Base-by-base conservation (phyloP, 2,888 invertebrate species). In the Eudasyphora cyanicolor region DNA sequence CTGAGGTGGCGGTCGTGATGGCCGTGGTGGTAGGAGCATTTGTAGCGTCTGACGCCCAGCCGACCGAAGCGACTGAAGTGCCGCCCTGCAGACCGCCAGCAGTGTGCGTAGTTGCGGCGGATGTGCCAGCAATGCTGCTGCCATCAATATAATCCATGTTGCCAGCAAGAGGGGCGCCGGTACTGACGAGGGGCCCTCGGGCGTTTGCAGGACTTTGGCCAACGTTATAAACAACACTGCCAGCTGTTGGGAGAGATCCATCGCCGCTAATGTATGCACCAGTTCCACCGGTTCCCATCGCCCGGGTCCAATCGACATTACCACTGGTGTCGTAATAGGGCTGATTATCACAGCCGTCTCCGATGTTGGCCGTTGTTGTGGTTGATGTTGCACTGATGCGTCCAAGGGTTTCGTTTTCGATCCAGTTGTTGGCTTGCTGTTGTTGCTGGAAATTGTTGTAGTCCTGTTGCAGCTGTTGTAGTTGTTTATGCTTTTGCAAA, bases 211-310 rank as follows among this genome's bases (percentile, higher is more conserved):
- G 86, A 90, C 85, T 38, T 87, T 89, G 74, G 82, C 87, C 86
- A 89, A 86, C 76, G 89, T 90, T 89, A 90, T 88, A 90, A 89
- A 87, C 80, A 89, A 82, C 79, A 88, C 88, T 79, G 89, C 90
- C 89, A 88, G 85, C 86, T 89, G 90, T 76, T 89, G 89, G 73
- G 87, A 90, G 76, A 87, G 88, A 76, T 89, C 89, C 91, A 87
- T 89, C 88, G 88, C 91, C 87, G 89, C 90, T 87, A 88, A 90
- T 89, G 89, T 89, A 91, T 90, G 90, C 85, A 89, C 91, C 88
- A 90, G 90, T 89, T 89, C 91, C 91, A 89, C 91, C 89, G 90
- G 90, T 87, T 89, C 91, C 91, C 91, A 91, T 90, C 89, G 91
- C 89, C 87, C 92, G 90, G 88, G 90, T 90, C 90, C 91, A 89